A percentile compares a stretch with the other conserved stretches of the same genome.
Conservation (phyloP, 2,797 vertebrate species). For the Cottoperca gobio region DNA sequence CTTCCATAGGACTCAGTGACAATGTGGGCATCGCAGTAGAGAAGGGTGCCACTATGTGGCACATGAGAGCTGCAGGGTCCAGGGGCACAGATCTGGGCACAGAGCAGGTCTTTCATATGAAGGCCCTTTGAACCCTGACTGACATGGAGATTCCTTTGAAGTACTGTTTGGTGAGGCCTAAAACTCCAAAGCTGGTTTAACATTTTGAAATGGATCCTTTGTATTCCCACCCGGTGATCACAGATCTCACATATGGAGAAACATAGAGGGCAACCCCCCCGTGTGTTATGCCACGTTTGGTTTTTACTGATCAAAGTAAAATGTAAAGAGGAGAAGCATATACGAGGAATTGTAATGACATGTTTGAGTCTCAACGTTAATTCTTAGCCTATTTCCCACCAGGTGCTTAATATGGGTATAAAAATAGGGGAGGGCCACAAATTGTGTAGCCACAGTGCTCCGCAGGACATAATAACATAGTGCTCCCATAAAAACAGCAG, state of each 20-base stretch:
- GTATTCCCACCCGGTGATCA: constrained; percentile 36
- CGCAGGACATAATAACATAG: constrained; percentile 70
- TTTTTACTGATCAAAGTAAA: constrained; percentile 50
- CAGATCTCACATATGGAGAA: constrained; percentile 29
- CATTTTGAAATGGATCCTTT: constrained; percentile 65
- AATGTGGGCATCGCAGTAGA: constrained; percentile 75
- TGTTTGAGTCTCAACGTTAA: constrained; percentile 61
- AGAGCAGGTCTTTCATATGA: constrained; percentile 64
- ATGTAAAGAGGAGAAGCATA: constrained; percentile 31
- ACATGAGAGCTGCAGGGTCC: constrained; percentile 60
- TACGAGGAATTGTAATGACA: constrained; percentile 66
- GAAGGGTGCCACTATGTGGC: constrained; percentile 66
- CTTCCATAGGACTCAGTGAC: constrained; percentile 68
- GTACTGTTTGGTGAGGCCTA: constrained; percentile 44
- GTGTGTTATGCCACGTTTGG: constrained; percentile 22
- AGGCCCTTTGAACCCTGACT: constrained; percentile 65
- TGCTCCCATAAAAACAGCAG: constrained; percentile 64
- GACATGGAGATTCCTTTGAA: constrained; percentile 66
- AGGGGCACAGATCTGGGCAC: constrained; percentile 62
- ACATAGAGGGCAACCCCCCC: neutral
- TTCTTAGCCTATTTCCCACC: constrained; percentile 70
- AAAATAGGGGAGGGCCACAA: constrained; percentile 59
- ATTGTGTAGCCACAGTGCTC: constrained; percentile 51
- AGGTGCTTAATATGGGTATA: constrained; percentile 68
- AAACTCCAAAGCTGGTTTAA: constrained; percentile 56